Percentiles rank a stretch among this genome's conserved stretches.
Evolutionary conservation across 2,888 invertebrate genomes (phyloP).

Genomic region (Drosophila picticornis): DNA sequence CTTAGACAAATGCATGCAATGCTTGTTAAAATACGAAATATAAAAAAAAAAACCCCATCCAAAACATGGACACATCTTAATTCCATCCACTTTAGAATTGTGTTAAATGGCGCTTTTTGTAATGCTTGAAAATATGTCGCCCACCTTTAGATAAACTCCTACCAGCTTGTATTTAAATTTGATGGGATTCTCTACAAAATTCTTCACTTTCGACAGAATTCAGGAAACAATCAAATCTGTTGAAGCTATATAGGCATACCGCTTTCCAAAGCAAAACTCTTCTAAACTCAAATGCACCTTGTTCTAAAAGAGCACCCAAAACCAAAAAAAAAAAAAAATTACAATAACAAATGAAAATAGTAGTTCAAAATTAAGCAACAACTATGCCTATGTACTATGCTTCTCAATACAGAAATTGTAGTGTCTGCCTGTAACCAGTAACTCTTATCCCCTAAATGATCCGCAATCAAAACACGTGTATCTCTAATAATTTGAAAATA

Average conservation of each 20-base stretch:
- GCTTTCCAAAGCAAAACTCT: slow-evolving; percentile 8
- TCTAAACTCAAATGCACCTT: slow-evolving; percentile 29
- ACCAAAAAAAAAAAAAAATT: not conserved
- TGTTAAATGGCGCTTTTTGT: slow-evolving; percentile 67
- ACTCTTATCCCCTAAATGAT: slow-evolving; percentile 43
- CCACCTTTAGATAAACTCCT: slow-evolving; percentile 56
- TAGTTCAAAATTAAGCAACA: slow-evolving; percentile 33
- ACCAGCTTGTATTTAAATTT: slow-evolving; percentile 46
- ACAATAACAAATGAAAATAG: not conserved
- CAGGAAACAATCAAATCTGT: slow-evolving; percentile 32
- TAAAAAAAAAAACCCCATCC: slow-evolving; percentile 6
- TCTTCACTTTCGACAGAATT: slow-evolving; percentile 19
- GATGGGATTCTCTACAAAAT: slow-evolving; percentile 14
- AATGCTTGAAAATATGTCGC: slow-evolving; percentile 62
- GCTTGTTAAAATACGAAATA: slow-evolving; percentile 47
- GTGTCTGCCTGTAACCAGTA: slow-evolving; percentile 59
- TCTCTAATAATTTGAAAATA: slow-evolving; percentile 40
- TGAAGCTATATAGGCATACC: slow-evolving; percentile 24
- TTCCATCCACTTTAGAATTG: slow-evolving; percentile 53
- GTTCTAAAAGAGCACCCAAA: slow-evolving; percentile 47
- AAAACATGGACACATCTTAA: slow-evolving; percentile 41
- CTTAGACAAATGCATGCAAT: slow-evolving; percentile 67
- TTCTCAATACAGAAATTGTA: slow-evolving; percentile 60
- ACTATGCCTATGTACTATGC: slow-evolving; percentile 52
- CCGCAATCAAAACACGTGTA: slow-evolving; percentile 62